These are phyloP conservation scores for Monochamus alternatus DNA, from an alignment of 2,888 invertebrate genomes.

Conservation along the genomic window DNA sequence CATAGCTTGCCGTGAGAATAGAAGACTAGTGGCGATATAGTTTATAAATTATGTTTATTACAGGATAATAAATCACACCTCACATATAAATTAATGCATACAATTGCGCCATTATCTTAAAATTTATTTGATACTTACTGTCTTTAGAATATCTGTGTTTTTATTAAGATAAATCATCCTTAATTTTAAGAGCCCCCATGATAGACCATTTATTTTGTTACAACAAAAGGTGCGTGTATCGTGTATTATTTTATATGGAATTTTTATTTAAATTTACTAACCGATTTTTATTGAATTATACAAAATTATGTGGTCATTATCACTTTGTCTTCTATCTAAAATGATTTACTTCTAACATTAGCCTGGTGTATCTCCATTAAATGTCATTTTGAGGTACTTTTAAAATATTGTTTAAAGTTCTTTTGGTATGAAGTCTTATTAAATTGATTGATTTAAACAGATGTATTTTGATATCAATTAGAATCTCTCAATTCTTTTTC, in stretches of 20 bases:
- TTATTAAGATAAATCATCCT: conserved; percentile 11
- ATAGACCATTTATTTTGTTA: conserved; percentile 9
- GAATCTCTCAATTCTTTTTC: no score
- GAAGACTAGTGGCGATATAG: no score
- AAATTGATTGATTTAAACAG: no score
- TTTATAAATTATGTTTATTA: conserved; percentile 1
- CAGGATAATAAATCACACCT: neutral
- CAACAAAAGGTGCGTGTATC: conserved; percentile 5
- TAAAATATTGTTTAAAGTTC: no score
- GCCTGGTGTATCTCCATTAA: no score
- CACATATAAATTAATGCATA: neutral
- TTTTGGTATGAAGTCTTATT: no score
- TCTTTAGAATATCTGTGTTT: conserved; percentile 7
- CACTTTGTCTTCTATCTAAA: neutral
- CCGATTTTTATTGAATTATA: conserved; percentile 1
- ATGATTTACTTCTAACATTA: no score
- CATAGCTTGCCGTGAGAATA: no score
- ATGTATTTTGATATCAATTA: no score
- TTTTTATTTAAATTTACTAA: conserved; percentile 32
- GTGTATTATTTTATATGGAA: conserved; percentile 15
- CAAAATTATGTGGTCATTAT: conserved; percentile 17
- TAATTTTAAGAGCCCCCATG: neutral
- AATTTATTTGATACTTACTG: conserved; percentile 4
- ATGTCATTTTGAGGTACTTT: no score
- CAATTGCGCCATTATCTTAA: neutral